Evolutionary conservation across 2,113 vertebrate genomes (phyloP).

Genomic region (Lycocorax pyrrhopterus): DNA sequence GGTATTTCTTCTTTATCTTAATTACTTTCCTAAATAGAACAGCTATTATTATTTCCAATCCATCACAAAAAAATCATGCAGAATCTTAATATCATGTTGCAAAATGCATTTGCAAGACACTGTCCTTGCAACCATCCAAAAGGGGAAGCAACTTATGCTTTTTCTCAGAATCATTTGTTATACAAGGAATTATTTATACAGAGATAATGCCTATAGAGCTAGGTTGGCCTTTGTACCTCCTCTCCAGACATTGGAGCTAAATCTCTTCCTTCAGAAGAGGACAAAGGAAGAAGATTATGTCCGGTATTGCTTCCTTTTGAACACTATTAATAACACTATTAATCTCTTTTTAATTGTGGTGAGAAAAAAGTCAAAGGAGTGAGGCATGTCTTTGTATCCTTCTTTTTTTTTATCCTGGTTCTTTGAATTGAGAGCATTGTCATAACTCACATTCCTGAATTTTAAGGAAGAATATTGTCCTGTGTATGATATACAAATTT

Average conservation of each 20-base stretch:
- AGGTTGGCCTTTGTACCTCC: not conserved
- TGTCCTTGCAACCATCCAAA: not conserved
- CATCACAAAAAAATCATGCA: not conserved
- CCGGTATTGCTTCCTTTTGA: not conserved
- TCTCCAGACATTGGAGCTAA: not conserved
- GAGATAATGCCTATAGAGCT: not conserved
- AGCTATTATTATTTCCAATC: not conserved
- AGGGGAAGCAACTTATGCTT: not conserved
- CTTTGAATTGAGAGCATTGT: not conserved
- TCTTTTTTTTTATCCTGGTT: not conserved
- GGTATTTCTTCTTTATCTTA: not conserved
- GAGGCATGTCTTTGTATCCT: fast-evolving
- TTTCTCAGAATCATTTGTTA: not conserved
- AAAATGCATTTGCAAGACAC: not conserved
- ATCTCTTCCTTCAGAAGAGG: not conserved
- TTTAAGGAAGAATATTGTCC: not conserved
- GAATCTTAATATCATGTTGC: not conserved
- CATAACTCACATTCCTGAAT: not conserved
- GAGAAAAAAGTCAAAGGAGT: not conserved
- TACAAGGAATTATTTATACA: not conserved
- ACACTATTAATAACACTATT: not conserved
- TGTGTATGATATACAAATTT: not conserved
- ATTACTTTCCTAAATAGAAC: not conserved
- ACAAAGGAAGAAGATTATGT: not conserved
- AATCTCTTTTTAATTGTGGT: not conserved